phyloP scores from a whole-genome alignment of 2,113 vertebrate species.

The Mesembrinibis cayennensis region DNA sequence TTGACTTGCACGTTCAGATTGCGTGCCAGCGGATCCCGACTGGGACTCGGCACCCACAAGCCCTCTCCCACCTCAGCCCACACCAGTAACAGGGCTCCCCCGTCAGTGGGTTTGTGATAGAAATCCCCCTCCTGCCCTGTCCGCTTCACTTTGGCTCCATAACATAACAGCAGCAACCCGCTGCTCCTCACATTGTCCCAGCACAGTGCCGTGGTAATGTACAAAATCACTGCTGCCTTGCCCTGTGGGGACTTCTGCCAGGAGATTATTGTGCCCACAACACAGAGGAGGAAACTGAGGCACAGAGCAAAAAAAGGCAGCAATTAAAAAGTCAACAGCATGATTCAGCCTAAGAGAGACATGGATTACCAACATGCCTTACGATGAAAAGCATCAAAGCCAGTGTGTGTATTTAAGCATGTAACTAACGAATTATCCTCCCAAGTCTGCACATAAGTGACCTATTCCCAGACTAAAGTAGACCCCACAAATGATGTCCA shows the following conservation, averaged over 20 bases:
- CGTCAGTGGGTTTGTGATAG: neutral
- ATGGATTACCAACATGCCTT: neutral
- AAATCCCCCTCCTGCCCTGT: neutral
- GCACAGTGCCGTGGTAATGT: rapidly evolving
- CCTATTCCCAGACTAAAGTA: neutral
- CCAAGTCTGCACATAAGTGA: neutral
- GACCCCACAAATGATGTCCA: rapidly evolving
- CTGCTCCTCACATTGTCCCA: neutral
- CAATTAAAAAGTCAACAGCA: neutral
- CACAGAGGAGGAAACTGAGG: neutral
- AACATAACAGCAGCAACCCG: neutral
- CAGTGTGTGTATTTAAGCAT: neutral
- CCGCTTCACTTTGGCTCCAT: neutral
- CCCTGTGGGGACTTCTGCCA: rapidly evolving
- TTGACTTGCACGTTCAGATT: rapidly evolving
- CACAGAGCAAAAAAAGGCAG: neutral
- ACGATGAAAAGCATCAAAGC: neutral
- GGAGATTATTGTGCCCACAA: too few relatives aligned
- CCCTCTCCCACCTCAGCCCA: neutral
- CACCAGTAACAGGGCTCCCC: rapidly evolving
- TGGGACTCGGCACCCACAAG: neutral
- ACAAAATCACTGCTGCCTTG: neutral
- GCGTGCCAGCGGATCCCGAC: rapidly evolving
- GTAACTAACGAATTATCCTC: neutral
- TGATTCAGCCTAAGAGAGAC: neutral